Evolutionary conservation across 2,113 vertebrate species (phyloP).

Genomic region (Elanoides forficatus): DNA sequence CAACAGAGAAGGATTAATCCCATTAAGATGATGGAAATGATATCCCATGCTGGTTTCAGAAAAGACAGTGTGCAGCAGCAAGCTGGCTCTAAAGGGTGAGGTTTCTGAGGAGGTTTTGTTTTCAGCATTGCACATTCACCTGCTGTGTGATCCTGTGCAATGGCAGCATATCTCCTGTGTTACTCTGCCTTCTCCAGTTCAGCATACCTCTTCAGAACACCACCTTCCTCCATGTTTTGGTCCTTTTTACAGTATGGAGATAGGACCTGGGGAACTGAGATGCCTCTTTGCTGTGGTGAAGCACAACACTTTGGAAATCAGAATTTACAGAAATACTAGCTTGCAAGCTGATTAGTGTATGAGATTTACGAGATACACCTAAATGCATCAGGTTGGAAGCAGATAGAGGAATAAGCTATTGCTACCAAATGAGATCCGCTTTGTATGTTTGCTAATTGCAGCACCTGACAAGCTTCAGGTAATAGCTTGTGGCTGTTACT

Average conservation of each 20-base stretch:
- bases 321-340: background rate
- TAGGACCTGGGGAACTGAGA: background rate
- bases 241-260: background rate
- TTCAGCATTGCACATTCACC: background rate
- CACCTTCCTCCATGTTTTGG: background rate
- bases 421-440: background rate
- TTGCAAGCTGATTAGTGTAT: background rate
- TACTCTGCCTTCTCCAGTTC: rapidly evolving
- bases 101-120: background rate
- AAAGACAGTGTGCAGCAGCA: background rate
- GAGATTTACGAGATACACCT: background rate
- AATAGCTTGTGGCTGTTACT: background rate
- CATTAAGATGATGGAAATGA: background rate
- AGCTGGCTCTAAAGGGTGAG: background rate
- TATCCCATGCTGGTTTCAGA: background rate
- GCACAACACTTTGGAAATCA: background rate
- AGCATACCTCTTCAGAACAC: background rate
- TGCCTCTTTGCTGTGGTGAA: background rate
- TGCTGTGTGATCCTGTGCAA: background rate
- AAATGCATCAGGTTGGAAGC: background rate
- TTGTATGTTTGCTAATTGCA: background rate
- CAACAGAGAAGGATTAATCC: background rate
- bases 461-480: background rate
- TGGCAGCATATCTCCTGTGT: background rate
- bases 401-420: background rate